A percentile compares a stretch with the other conserved stretches of the same genome.
Conservation (phyloP, 2,888 invertebrate species). For the Endotricha flammealis region DNA sequence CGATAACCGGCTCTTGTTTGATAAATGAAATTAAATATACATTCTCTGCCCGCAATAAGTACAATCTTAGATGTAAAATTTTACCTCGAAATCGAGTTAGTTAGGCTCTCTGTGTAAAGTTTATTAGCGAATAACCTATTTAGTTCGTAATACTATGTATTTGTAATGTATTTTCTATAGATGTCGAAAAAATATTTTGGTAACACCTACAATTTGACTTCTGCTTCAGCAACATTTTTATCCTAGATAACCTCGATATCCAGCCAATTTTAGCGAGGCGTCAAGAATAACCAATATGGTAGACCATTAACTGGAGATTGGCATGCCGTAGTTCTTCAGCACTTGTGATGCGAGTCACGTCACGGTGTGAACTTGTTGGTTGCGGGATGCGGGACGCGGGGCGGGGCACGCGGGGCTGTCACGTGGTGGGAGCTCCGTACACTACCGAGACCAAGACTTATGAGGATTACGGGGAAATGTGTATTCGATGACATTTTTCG, state of each 20-base stretch:
- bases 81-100: too few species aligned
- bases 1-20: too few species aligned
- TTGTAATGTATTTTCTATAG: too few species aligned
- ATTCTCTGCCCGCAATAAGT: too few species aligned
- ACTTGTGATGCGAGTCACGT: slow-evolving; percentile 59
- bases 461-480: slow-evolving; percentile 77
- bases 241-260: neutral
- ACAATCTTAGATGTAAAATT: too few species aligned
- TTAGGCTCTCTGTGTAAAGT: too few species aligned
- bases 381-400: slow-evolving; percentile 18
- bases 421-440: slow-evolving; percentile 44
- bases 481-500: slow-evolving; percentile 79
- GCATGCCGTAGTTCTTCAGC: slow-evolving; percentile 37
- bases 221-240: too few species aligned
- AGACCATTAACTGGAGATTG: slow-evolving; percentile 49
- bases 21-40: too few species aligned
- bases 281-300: slow-evolving; percentile 33
- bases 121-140: too few species aligned
- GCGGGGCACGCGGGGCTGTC: slow-evolving; percentile 28
- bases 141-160: too few species aligned
- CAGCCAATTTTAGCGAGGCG: slow-evolving; percentile 14
- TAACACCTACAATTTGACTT: too few species aligned
- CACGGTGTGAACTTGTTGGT: slow-evolving; percentile 54
- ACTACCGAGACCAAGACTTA: slow-evolving; percentile 68
- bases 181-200: too few species aligned